A percentile compares a stretch with the other conserved stretches of the same genome.
Evolutionary conservation across 2,113 vertebrate species (phyloP).

Genomic region (Platysteira castanea): DNA sequence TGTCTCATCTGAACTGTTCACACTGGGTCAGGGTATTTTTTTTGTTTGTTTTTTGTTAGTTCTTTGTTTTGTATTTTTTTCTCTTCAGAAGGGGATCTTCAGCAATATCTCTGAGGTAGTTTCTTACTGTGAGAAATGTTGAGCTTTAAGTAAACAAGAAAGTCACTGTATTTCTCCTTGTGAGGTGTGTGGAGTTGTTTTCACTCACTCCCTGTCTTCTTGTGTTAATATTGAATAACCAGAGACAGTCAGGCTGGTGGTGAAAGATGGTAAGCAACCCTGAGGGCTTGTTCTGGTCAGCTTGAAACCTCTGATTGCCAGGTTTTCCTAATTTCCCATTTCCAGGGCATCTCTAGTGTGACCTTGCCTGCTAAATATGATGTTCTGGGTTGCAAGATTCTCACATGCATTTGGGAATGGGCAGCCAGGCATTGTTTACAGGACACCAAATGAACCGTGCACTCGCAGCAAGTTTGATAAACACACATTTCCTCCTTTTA

Average conservation of each 20-base stretch:
- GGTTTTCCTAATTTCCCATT: constrained; percentile 87
- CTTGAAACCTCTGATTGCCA: constrained; percentile 82
- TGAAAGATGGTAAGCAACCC: constrained; percentile 79
- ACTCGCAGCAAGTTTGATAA: constrained; percentile 82
- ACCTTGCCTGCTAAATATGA: constrained; percentile 82
- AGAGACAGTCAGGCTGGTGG: constrained; percentile 74
- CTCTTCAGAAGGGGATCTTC: constrained; percentile 12
- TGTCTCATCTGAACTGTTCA: constrained; percentile 11
- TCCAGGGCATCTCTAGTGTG: constrained; percentile 81
- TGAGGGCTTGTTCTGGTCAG: constrained; percentile 75
- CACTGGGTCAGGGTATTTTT: not conserved
- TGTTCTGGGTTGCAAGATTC: constrained; percentile 78
- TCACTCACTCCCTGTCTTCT: constrained; percentile 64
- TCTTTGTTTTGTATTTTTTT: not conserved
- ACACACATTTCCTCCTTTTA: constrained; percentile 90
- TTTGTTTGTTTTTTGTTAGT: not conserved
- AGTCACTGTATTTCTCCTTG: constrained; percentile 56
- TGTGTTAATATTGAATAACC: constrained; percentile 72
- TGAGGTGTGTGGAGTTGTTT: constrained; percentile 73
- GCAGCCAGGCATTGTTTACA: constrained; percentile 81
- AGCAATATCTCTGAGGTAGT: constrained; percentile 4
- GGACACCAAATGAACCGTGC: constrained; percentile 80
- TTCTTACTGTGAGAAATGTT: constrained; percentile 66
- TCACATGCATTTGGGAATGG: constrained; percentile 76
- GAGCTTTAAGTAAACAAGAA: constrained; percentile 76